Percentiles rank a stretch among this genome's conserved stretches.
These are phyloP conservation scores for Aphidoletes aphidimyza DNA, from an alignment of 2,888 invertebrate species.

Conservation along the genomic window DNA sequence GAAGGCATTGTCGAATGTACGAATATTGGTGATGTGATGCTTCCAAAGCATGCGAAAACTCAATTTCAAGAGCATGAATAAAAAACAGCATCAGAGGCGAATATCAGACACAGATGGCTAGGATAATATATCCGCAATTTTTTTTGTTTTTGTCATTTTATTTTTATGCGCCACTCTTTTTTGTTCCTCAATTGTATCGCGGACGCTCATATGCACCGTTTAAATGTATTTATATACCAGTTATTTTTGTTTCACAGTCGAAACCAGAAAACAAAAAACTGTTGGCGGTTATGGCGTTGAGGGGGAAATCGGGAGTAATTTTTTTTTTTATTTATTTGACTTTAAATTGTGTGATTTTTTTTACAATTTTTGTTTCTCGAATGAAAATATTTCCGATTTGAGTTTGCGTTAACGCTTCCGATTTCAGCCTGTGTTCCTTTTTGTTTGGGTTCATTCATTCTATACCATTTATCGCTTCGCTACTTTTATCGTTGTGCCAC, in stretches of 20 bases:
- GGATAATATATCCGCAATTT: background rate
- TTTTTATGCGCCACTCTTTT: background rate
- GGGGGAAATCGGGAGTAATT: background rate
- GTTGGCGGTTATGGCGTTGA: background rate
- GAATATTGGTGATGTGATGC: background rate
- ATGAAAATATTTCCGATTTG: conserved; percentile 13
- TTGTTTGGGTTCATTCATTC: too few species aligned
- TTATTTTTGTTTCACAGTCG: background rate
- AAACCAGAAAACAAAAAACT: background rate
- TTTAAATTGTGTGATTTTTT: conserved; percentile 10
- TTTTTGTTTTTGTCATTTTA: background rate
- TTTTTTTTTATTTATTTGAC: conserved; percentile 2
- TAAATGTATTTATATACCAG: background rate
- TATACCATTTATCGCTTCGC: background rate
- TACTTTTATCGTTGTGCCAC: too few species aligned
- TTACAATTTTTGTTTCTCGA: background rate
- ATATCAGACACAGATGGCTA: conserved; percentile 5
- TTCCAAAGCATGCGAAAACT: background rate
- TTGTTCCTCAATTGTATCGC: background rate
- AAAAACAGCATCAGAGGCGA: too few species aligned
- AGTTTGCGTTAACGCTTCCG: background rate
- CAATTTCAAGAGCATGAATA: background rate
- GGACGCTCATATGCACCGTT: background rate
- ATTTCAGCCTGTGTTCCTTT: background rate
- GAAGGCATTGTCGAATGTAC: background rate